These are phyloP conservation scores for Thunnus maccoyii DNA, from an alignment of 2,113 vertebrate genomes.

Conservation along the genomic window DNA sequence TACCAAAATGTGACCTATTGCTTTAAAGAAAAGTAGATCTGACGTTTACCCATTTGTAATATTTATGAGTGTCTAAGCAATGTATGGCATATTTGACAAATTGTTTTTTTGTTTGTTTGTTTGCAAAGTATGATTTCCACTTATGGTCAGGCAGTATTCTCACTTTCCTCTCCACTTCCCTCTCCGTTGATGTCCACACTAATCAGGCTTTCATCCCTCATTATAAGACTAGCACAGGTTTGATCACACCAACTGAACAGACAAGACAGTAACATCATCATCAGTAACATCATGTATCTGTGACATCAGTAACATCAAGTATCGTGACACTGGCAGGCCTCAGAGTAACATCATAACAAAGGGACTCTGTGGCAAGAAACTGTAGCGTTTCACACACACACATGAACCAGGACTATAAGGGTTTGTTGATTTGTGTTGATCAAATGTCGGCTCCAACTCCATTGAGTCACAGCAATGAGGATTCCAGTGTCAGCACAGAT, in stretches of 20 bases:
- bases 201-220: conserved; percentile 39
- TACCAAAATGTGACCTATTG: no score
- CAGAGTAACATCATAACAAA: not conserved
- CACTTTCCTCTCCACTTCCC: not conserved
- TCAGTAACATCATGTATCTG: not conserved
- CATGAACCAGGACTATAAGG: not conserved
- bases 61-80: no score
- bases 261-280: conserved; percentile 4
- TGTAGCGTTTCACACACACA: not conserved
- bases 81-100: no score
- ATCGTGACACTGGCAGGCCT: not conserved
- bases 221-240: conserved; percentile 1
- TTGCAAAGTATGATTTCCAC: not conserved
- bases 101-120: no score
- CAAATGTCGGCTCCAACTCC: conserved; percentile 10
- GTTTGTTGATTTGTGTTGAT: conserved; percentile 30
- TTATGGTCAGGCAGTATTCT: not conserved
- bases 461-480: not conserved
- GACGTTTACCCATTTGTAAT: no score
- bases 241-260: conserved; percentile 14
- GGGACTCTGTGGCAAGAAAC: not conserved
- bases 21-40: no score
- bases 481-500: conserved; percentile 21
- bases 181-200: conserved; percentile 33
- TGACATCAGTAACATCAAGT: no score